phyloP scores from a whole-genome alignment of 1,140 invertebrate genomes.

The Sesamia nonagrioides region DNA sequence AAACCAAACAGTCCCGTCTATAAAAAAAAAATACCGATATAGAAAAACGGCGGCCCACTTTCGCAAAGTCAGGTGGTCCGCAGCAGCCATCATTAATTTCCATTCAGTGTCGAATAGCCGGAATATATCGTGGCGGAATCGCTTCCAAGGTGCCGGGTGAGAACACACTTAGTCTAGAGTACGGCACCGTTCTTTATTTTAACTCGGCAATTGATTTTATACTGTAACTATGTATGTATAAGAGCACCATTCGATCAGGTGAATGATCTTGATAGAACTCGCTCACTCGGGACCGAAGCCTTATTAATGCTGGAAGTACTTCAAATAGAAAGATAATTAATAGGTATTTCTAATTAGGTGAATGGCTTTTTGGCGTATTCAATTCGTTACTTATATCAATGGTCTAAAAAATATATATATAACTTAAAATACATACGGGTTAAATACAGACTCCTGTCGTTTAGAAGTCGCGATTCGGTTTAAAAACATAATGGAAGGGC shows the following conservation, averaged over 20 bases:
- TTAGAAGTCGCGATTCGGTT: too few species aligned
- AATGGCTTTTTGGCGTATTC: background rate
- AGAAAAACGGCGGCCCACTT: constrained; percentile 60
- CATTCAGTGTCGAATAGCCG: constrained; percentile 68
- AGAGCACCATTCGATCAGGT: background rate
- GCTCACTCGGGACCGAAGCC: background rate
- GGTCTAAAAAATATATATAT: too few species aligned
- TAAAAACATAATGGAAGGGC: too few species aligned
- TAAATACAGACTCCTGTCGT: too few species aligned
- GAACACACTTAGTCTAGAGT: constrained; percentile 47
- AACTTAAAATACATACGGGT: too few species aligned
- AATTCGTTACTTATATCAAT: background rate
- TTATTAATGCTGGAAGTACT: background rate
- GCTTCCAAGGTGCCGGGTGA: constrained; percentile 39
- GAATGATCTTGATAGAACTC: background rate
- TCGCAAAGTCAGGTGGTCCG: constrained; percentile 69
- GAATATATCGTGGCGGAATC: constrained; percentile 63
- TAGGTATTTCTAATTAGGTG: background rate
- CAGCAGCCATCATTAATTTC: constrained; percentile 74
- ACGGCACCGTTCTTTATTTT: constrained; percentile 47
- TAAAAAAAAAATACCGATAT: constrained; percentile 47
- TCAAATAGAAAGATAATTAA: background rate
- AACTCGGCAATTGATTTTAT: constrained; percentile 50
- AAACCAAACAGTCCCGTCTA: constrained; percentile 53
- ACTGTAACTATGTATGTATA: background rate